Conservation (phyloP, 2,797 vertebrate genomes). For the Pachyuromys duprasi region DNA sequence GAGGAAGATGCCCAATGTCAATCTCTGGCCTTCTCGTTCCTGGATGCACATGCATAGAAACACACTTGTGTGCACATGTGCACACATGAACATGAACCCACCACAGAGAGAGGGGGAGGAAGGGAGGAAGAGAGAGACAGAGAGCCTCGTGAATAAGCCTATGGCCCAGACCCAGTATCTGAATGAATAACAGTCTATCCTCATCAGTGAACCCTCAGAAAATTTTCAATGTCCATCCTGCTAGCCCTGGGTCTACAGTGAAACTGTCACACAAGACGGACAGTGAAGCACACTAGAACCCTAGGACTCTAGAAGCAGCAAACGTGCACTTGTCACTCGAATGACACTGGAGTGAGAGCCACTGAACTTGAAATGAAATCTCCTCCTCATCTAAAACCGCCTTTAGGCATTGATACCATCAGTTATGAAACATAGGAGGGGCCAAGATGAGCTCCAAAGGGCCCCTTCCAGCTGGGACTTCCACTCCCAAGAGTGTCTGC, state of each 20-base stretch:
- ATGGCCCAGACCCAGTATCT: neutral
- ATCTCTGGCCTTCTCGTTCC: neutral
- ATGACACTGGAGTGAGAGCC: neutral
- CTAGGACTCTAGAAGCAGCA: neutral
- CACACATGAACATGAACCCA: neutral
- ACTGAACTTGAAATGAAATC: neutral
- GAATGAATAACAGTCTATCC: neutral
- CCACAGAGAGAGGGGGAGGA: neutral
- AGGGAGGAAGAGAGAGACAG: too few species aligned
- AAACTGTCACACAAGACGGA: neutral
- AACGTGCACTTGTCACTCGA: neutral
- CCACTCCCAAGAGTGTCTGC: conserved; percentile 25
- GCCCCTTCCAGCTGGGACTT: neutral
- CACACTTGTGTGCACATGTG: neutral
- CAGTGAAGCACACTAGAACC: neutral
- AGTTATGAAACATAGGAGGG: conserved; percentile 27
- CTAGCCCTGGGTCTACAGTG: neutral
- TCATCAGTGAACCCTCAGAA: neutral
- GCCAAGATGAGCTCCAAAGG: conserved; percentile 1
- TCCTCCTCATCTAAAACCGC: neutral
- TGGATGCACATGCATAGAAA: too few species aligned
- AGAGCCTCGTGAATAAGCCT: neutral
- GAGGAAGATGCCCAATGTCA: neutral
- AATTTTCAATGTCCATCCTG: neutral
- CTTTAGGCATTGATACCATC: neutral